Base-by-base conservation (phyloP, 2,888 invertebrate genomes). In the Syrista parreyssii region DNA sequence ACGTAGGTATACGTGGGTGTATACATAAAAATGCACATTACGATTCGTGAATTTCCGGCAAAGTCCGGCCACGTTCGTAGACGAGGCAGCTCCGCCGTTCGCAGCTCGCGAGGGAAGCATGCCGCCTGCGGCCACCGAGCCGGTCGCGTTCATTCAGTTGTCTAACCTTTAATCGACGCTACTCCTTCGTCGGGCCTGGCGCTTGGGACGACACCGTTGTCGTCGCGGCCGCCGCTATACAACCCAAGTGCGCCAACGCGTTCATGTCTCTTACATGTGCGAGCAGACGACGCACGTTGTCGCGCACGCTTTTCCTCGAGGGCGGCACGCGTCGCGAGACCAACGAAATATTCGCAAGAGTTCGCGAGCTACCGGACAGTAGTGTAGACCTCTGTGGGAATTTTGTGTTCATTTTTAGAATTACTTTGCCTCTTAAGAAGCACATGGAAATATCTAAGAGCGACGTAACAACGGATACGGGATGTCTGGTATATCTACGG, bases 71-170 rank as follows among this genome's bases (percentile, higher is more conserved):
- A 36, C 68, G 79, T 40, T 76, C 78, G 80, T 73, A 75, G 72
- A 69, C 74, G 74, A 69, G 77, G 78, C 79, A 78, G 72, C 75
- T 74, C 76, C 75, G 79, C 55, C 76, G 32, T 76, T 80, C 81
- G 68, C 78, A 6, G 40, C 15, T 78, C 77, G 80, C 80, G 69
- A 69, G 69, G 69, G 32, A 69, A 69, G 12, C 69, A 32, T 32
- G 69, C 69, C 30, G 69, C 12, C 30, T 32, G 81, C 81, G 81
- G 80, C 75, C 82, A 40, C 75, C 73, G 35, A 77, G 79, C 79
- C 82, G 82, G 81, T 73, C 76, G 75, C 75, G 80, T 82, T 82
- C 82, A 82, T 82, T 82, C 82, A 79, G 82, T 82, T 79, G 77
- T 75, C 75, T 75, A 81, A 78, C 79, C 81, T 81, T 74, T 81